Conservation (phyloP, 2,888 invertebrate species). For the Melipona beecheii region DNA sequence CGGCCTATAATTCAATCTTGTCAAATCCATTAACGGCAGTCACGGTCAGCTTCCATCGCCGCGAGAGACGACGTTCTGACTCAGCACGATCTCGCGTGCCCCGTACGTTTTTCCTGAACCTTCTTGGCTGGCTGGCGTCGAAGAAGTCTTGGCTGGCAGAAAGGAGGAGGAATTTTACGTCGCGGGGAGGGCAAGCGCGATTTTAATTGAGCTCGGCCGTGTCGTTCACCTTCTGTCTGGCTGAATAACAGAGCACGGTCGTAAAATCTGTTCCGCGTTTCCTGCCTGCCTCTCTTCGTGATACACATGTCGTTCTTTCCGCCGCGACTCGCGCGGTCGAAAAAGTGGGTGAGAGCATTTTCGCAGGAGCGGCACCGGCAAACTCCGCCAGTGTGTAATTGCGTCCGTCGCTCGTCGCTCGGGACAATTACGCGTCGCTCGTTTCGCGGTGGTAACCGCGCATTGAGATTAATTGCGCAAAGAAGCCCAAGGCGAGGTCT, state of each 20-base stretch:
- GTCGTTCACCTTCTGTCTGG: conserved; percentile 49
- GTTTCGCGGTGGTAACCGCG: conserved; percentile 57
- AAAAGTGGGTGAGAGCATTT: conserved; percentile 32
- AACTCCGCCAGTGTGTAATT: conserved; percentile 27
- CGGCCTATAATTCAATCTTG: conserved; percentile 77
- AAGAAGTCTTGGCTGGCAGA: background rate
- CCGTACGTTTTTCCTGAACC: background rate
- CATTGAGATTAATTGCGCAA: conserved; percentile 63
- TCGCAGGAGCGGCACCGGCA: conserved; percentile 28
- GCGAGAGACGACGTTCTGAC: conserved; percentile 55
- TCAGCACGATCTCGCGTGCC: conserved; percentile 49
- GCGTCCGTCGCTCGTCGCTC: background rate
- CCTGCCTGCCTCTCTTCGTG: conserved; percentile 35
- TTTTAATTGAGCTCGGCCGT: conserved; percentile 52
- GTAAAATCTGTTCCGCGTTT: conserved; percentile 56
- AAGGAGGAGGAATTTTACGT: background rate
- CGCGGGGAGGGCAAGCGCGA: conserved; percentile 16
- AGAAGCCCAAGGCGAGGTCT: conserved; percentile 48
- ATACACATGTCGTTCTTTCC: conserved; percentile 33
- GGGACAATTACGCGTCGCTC: conserved; percentile 7
- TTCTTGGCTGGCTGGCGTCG: background rate
- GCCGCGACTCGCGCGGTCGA: conserved; percentile 11
- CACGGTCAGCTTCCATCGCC: conserved; percentile 59
- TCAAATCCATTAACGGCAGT: conserved; percentile 75
- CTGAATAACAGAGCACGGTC: conserved; percentile 46